These are phyloP conservation scores for Drosophila emarginata DNA, from an alignment of 2,888 invertebrate species.

Conservation along the genomic window DNA sequence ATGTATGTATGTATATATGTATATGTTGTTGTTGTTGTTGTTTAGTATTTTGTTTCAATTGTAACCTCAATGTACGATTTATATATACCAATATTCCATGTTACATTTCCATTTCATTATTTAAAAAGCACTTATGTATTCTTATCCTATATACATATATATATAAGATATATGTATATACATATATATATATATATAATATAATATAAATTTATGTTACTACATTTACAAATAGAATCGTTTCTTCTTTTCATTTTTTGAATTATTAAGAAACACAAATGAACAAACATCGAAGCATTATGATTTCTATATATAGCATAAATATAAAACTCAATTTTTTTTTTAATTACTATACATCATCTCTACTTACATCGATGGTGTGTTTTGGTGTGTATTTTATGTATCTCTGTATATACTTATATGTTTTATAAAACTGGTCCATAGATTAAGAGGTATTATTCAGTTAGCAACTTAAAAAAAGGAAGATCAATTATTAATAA, in stretches of 20 bases:
- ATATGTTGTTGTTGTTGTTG: conserved; percentile 13
- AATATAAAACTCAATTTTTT: conserved; percentile 17
- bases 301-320: not conserved
- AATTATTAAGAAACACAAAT: conserved; percentile 12
- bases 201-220: not conserved
- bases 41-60: conserved; percentile 38
- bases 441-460: conserved; percentile 73
- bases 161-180: not conserved
- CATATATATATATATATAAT: not conserved
- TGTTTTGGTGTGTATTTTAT: conserved; percentile 15
- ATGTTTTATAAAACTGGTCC: conserved; percentile 63
- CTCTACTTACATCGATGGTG: not conserved
- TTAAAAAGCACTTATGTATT: conserved; percentile 74
- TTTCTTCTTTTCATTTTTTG: not conserved
- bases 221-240: conserved; percentile 1
- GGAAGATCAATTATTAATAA: not conserved
- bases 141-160: conserved; percentile 14
- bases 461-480: conserved; percentile 43
- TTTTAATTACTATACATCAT: conserved; percentile 10
- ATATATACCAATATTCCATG: conserved; percentile 51
- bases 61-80: conserved; percentile 59
- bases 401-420: conserved; percentile 21
- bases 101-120: conserved; percentile 12
- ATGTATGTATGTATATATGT: conserved; percentile 23
- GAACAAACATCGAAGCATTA: conserved; percentile 5